Conservation (phyloP, 2,888 invertebrate species). For the Hydroisotoma schaefferi region DNA sequence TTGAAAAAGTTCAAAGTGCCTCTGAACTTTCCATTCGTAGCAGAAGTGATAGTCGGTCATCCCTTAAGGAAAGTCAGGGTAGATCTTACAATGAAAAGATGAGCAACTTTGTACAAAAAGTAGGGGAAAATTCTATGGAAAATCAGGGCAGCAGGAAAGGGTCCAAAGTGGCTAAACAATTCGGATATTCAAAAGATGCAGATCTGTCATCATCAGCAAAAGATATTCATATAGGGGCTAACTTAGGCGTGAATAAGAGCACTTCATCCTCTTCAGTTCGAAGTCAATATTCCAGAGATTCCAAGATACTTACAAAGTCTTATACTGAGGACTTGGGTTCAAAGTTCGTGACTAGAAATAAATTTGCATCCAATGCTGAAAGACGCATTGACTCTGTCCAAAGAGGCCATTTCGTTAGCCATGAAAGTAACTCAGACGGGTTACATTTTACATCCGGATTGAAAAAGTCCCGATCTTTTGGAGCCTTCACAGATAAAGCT, state of each 20-base stretch:
- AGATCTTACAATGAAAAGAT: conserved; percentile 65
- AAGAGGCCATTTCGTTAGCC: no score
- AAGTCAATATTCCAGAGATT: conserved; percentile 26
- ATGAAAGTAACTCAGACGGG: not conserved
- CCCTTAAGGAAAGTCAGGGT: conserved; percentile 60
- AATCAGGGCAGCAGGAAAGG: conserved; percentile 58
- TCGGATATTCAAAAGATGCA: conserved; percentile 21
- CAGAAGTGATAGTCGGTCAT: not conserved
- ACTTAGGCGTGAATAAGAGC: conserved; percentile 42
- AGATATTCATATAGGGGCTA: conserved; percentile 17
- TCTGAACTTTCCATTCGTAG: no score
- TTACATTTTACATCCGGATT: conserved; percentile 18
- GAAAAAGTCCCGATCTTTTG: conserved; percentile 38
- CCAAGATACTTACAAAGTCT: not conserved
- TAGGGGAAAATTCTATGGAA: conserved; percentile 65
- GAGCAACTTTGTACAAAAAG: conserved; percentile 61
- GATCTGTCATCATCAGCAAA: conserved; percentile 21
- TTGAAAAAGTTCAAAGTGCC: conserved; percentile 53
- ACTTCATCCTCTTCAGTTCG: conserved; percentile 34
- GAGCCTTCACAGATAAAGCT: conserved; percentile 45
- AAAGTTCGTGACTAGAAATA: not conserved
- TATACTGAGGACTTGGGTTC: not conserved
- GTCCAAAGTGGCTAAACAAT: conserved; percentile 18
- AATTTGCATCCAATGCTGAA: not conserved
- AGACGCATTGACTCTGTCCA: no score